phyloP scores from a whole-genome alignment of 2,797 vertebrate species.

The Chaenodraco wilsoni region DNA sequence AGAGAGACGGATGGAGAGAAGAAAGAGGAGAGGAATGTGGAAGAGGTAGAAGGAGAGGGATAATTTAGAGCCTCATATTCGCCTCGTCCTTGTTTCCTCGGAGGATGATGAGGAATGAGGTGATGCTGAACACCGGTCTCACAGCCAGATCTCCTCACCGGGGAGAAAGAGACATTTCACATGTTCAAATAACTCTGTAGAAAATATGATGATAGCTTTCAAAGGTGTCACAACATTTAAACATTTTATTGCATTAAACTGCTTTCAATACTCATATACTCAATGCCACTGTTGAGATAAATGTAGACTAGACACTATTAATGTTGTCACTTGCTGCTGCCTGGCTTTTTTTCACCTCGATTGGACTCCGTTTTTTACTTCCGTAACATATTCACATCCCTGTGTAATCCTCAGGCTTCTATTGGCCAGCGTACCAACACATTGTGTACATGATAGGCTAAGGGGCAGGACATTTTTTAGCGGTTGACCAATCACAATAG shows the following conservation, averaged over 20 bases:
- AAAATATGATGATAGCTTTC: constrained; percentile 21
- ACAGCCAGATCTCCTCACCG: constrained; percentile 48
- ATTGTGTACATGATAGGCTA: too few species aligned
- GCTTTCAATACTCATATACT: too few species aligned
- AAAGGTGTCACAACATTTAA: constrained; percentile 6
- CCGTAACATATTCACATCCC: too few species aligned
- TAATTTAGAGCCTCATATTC: constrained; percentile 57
- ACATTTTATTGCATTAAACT: not conserved
- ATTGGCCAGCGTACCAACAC: too few species aligned
- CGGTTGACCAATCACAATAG: too few species aligned
- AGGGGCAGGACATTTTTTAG: too few species aligned
- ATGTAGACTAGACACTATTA: too few species aligned
- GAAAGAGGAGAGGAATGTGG: constrained; percentile 45
- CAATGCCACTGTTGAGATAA: too few species aligned
- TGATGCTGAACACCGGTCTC: constrained; percentile 59
- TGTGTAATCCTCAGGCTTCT: too few species aligned
- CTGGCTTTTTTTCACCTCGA: too few species aligned
- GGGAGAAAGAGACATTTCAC: constrained; percentile 44
- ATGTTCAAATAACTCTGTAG: constrained; percentile 33
- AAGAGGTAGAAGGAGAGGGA: constrained; percentile 46
- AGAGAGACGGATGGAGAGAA: constrained; percentile 37
- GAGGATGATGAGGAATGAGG: constrained; percentile 68
- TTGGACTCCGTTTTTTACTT: too few species aligned
- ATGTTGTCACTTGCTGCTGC: too few species aligned
- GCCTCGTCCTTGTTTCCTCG: constrained; percentile 53